Percentiles rank a stretch among this genome's conserved stretches.
These are phyloP conservation scores for Saxicola maurus DNA, from an alignment of 2,797 vertebrate genomes.

Conservation along the genomic window DNA sequence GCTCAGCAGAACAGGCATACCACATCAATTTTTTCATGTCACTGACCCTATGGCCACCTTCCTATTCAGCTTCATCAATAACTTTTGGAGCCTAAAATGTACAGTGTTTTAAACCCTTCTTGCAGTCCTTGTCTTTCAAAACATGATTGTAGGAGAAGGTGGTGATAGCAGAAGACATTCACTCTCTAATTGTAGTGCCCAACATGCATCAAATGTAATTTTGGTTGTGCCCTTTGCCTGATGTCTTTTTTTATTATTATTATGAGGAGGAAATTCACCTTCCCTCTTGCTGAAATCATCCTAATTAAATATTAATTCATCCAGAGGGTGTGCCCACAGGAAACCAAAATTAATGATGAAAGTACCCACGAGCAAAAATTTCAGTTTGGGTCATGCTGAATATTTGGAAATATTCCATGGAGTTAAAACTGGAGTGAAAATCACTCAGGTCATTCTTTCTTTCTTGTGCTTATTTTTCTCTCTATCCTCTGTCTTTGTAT, in stretches of 20 bases:
- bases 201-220: neutral
- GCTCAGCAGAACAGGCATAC: neutral
- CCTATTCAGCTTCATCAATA: neutral
- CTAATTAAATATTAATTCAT: neutral
- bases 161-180: neutral
- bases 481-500: neutral
- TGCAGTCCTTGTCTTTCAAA: neutral
- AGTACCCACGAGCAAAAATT: neutral
- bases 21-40: slow-evolving; percentile 1
- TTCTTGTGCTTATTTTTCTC: neutral
- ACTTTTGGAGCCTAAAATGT: neutral
- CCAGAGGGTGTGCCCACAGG: neutral
- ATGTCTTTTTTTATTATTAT: neutral
- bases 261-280: neutral
- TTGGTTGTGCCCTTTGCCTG: neutral
- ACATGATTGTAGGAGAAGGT: neutral
- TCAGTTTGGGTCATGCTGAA: neutral
- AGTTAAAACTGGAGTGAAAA: neutral
- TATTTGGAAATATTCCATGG: neutral
- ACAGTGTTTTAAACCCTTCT: slow-evolving; percentile 5
- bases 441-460: neutral
- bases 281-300: neutral
- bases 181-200: neutral
- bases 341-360: neutral
- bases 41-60: neutral